Evolutionary conservation across 2,888 invertebrate genomes (phyloP), one percentile per base, ranked within the genome.

Genomic region (Microctonus hyperodae): DNA sequence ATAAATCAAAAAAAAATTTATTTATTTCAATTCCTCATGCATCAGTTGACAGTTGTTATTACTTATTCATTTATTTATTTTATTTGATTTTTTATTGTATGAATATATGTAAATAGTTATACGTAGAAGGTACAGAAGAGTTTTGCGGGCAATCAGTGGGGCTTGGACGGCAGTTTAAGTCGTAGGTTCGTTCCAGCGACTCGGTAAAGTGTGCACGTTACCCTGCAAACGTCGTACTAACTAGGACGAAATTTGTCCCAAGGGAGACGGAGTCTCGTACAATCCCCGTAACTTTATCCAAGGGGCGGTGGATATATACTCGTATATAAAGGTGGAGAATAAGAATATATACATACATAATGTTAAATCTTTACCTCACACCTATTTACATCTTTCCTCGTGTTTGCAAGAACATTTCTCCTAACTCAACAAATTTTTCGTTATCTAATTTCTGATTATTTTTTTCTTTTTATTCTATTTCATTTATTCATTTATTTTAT

Each of bases 121-220:
- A 40, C 20, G 16, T 44, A 16, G 16, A 16, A 44, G 7, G n/a
- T n/a, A 13, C 16, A 59, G 22, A 31, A 48, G 31, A 65, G 20
- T 63, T 79, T 80, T 78, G 76, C 76, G 76, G 76, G 76, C 78
- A 79, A 78, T 79, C 78, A 75, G 69, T 77, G 74, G 13, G n/a
- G 23, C 35, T 60, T 56, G 20, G 35, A 74, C 72, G 74, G 72
- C 73, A 75, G 75, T 79, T 77, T 79, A 79, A 78, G 75, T 76
- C 74, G 74, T 63, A 67, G 63, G 63, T 59, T 59, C 64, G 60
- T 67, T 55, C 58, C 44, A 65, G 61, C 60, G 60, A 51, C 65
- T 68, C 69, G 63, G 16, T 16, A 44, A 44, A 44, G 44, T 44
- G 51, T 65, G 64, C 67, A 64, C 73, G 78, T 76, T 77, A 79